Percentiles rank a stretch among this genome's conserved stretches.
Evolutionary conservation across 2,888 invertebrate species (phyloP).

Genomic region (Branchellion lobata): DNA sequence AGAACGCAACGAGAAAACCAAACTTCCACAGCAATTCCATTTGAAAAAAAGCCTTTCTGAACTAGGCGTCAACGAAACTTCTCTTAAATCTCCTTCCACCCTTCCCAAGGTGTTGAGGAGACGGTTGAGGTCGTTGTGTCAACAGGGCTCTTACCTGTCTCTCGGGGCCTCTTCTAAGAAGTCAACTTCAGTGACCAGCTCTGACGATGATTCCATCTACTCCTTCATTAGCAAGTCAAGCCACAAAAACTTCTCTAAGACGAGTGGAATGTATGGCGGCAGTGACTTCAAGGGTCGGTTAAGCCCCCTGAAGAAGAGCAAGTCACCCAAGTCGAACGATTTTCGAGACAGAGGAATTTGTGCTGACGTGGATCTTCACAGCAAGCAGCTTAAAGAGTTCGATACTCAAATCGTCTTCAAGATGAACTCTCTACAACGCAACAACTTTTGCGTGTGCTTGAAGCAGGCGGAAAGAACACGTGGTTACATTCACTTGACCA

Average conservation of each 20-base stretch:
- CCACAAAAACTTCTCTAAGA: not conserved
- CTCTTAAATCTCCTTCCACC: not conserved
- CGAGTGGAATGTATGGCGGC: not conserved
- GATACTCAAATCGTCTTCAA: not conserved
- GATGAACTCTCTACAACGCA: not conserved
- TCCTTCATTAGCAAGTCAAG: not conserved
- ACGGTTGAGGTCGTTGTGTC: not conserved
- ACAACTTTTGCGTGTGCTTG: not conserved
- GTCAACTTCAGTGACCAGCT: not conserved
- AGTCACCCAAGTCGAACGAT: not conserved
- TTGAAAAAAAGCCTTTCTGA: slow-evolving; percentile 1
- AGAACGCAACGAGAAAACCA: not conserved
- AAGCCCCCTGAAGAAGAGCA: not conserved
- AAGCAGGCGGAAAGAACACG: not conserved
- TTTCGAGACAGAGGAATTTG: too few relatives aligned
- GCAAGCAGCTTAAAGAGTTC: not conserved
- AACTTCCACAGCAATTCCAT: not conserved
- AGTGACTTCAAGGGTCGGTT: not conserved
- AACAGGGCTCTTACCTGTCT: not conserved
- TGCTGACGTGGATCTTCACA: not conserved
- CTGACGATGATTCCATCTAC: not conserved
- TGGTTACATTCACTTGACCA: not conserved
- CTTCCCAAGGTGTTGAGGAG: not conserved
- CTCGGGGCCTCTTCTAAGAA: not conserved
- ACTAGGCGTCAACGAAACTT: not conserved